Evolutionary conservation across 2,797 vertebrate species (phyloP).

Genomic region (Acrossocheilus wenchowensis): DNA sequence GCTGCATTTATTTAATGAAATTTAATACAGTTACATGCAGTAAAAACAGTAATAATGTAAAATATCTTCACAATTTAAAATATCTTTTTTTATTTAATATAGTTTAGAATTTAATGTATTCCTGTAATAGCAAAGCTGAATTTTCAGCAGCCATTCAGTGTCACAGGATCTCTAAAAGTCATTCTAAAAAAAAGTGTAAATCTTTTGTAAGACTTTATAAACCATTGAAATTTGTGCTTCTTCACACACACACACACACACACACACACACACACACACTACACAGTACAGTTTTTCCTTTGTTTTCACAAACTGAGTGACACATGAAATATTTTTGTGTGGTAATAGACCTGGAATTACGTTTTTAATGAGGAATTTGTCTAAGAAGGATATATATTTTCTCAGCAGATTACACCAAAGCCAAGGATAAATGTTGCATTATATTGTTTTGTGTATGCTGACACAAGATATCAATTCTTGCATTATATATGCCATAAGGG

Average conservation of each 20-base stretch:
- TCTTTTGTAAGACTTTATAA: neutral
- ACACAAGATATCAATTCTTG: neutral
- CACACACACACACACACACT: no score
- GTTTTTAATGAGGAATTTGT: neutral
- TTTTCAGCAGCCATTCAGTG: neutral
- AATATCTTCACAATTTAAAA: neutral
- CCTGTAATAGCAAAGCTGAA: neutral
- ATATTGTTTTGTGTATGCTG: conserved; percentile 3
- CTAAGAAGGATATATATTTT: neutral
- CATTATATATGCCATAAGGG: neutral
- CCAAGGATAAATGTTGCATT: neutral
- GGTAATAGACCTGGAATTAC: neutral
- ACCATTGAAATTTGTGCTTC: neutral
- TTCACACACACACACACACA: no score
- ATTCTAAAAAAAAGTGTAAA: neutral
- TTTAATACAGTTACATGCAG: no score
- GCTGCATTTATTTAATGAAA: no score
- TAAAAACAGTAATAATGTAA: neutral
- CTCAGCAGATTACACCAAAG: conserved; percentile 4
- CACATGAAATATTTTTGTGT: neutral
- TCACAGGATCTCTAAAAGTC: neutral
- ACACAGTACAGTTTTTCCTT: neutral
- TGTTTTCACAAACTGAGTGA: neutral
- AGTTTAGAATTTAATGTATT: neutral
- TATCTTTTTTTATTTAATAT: neutral